Evolutionary conservation across 1,140 invertebrate species (phyloP).

Genomic region (Bombyx mandarina): DNA sequence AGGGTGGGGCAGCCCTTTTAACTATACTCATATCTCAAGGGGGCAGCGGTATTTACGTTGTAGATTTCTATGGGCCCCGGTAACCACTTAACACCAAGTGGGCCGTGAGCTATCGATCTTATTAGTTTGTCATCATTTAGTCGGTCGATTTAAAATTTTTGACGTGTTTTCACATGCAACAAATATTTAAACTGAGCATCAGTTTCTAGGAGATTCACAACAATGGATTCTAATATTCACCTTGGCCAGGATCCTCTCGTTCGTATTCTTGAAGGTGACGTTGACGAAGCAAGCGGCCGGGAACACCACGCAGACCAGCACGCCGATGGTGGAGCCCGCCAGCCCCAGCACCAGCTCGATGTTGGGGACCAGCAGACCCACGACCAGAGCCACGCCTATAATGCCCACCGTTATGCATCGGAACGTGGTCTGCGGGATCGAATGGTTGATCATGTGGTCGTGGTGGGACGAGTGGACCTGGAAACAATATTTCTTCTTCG

Average conservation of each 20-base stretch:
- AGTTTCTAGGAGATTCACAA: no score
- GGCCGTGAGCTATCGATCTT: not conserved
- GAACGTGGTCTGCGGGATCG: conserved; percentile 85
- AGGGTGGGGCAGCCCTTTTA: no score
- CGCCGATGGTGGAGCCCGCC: conserved; percentile 94
- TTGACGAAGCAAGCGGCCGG: conserved; percentile 85
- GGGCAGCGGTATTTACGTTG: no score
- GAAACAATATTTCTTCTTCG: not conserved
- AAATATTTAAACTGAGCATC: not conserved
- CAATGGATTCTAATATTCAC: conserved; percentile 36
- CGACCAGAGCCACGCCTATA: conserved; percentile 79
- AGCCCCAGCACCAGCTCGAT: conserved; percentile 94
- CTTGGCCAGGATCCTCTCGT: conserved; percentile 80
- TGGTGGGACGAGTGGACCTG: conserved; percentile 57
- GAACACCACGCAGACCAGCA: conserved; percentile 93
- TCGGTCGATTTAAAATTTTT: not conserved
- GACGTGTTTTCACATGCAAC: no score
- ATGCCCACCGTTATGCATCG: conserved; percentile 85
- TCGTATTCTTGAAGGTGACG: conserved; percentile 80
- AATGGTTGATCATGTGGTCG: conserved; percentile 54
- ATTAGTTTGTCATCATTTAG: not conserved
- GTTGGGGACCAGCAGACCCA: conserved; percentile 85
- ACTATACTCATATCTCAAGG: no score
- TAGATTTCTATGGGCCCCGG: no score
- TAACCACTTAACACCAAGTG: no score